Conservation (phyloP, 2,113 vertebrate species). For the Procavia capensis region DNA sequence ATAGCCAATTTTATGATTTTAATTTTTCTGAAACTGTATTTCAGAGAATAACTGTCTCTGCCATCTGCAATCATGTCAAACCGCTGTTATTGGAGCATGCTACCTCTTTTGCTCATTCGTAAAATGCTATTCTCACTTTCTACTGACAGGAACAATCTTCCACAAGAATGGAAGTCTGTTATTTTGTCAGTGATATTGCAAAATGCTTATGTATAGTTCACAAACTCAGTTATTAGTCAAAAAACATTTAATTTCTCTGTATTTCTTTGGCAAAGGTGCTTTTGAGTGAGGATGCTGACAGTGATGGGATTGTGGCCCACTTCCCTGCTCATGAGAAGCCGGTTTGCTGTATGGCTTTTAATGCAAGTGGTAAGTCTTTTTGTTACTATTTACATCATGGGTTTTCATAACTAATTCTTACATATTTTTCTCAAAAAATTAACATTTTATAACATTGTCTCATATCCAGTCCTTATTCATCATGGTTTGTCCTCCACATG, state of each 20-base stretch:
- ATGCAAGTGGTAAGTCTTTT: constrained; percentile 94
- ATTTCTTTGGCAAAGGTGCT: constrained; percentile 89
- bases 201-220: neutral
- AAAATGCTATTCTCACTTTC: neutral
- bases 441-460: neutral
- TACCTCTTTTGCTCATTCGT: neutral
- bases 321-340: constrained; percentile 99
- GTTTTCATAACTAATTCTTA: neutral
- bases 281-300: constrained; percentile 97
- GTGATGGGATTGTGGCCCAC: constrained; percentile 97
- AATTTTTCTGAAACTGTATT: neutral
- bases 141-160: neutral
- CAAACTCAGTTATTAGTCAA: neutral
- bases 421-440: neutral
- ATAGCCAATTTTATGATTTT: neutral
- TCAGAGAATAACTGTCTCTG: neutral
- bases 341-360: constrained; percentile 99
- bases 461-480: neutral
- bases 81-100: neutral
- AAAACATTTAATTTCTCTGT: constrained; percentile 50
- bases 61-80: neutral
- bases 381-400: neutral
- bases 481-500: no score
- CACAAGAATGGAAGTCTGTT: neutral
- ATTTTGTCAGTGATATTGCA: neutral